phyloP scores from a whole-genome alignment of 1,140 invertebrate species.

The Heliconius himera region DNA sequence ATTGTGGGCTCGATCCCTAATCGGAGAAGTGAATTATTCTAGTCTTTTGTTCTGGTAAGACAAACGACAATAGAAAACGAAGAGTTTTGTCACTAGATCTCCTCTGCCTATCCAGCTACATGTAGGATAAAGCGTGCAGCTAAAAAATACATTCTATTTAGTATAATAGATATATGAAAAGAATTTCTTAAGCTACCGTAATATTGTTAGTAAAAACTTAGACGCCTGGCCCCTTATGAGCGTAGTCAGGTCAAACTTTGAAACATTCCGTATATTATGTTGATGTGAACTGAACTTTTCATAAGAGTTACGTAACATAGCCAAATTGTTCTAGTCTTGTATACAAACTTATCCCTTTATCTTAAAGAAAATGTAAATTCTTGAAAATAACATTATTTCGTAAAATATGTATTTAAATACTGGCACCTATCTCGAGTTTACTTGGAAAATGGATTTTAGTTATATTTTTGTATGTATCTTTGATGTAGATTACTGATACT shows the following conservation, averaged over 20 bases:
- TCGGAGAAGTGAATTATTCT: no score
- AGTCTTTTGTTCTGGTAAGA: no score
- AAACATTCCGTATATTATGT: conserved; percentile 15
- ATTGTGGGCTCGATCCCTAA: no score
- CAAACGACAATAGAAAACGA: no score
- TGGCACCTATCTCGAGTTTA: no score
- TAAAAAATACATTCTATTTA: background rate
- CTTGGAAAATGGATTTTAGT: no score
- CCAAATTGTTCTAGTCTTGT: conserved; percentile 20
- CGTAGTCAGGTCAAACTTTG: conserved; percentile 7
- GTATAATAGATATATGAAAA: background rate
- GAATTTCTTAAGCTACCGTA: background rate
- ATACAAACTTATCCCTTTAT: conserved; percentile 14
- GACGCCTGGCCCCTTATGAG: background rate
- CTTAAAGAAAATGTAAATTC: conserved; percentile 22
- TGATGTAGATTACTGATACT: no score
- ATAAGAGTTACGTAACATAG: conserved; percentile 15
- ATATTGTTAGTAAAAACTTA: conserved; percentile 1
- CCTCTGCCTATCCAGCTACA: background rate
- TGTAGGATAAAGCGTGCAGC: background rate
- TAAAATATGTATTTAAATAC: background rate
- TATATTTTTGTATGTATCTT: no score
- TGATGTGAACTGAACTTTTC: conserved; percentile 26
- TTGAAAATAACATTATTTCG: conserved; percentile 6
- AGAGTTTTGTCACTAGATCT: no score